Evolutionary conservation across 1,140 invertebrate species (phyloP), one percentile per base, ranked within the genome.

Genomic region (Atta colombica): DNA sequence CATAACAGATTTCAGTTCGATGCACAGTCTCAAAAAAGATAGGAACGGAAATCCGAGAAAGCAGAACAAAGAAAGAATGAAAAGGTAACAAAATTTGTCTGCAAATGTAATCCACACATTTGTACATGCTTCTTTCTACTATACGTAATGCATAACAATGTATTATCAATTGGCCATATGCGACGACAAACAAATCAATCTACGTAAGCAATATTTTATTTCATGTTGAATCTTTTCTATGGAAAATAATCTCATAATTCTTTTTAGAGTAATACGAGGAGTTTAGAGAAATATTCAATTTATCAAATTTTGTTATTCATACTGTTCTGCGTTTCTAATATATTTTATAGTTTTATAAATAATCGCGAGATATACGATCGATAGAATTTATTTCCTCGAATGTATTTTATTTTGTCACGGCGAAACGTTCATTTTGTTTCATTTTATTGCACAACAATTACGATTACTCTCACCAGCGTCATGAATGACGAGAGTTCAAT

Each of bases 141-240:
- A 6, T 39, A 69, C 77, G 28, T 53, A 68, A 66, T 74, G 49
- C 45, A 31, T 74, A 18, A 53, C 31, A 58, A 71, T 78, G 88
- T 39, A 85, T 89, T 80, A 53, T 77, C 39, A 63, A 86, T 90
- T 90, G 65, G 61, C n/a, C 51, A 21, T 63, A 71, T 16, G 58
- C 60, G 39, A 55, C 49, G 51, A 53, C 21, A 39, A 35, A 58
- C 21, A 28, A 88, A 77, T 31, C 51, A 45, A 60, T 87, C 18
- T 51, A 51, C 28, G 6, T 35, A 72, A 39, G 71, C 10, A 25
- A 55, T 45, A 7, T 55, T 65, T 74, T 53, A 63, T 58, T 61
- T 31, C 21, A 14, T 53, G 45, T 84, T 45, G 31, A 68, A 84
- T 78, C 10, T 49, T 89, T 87, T 90, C 58, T 21, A 72, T 49